Evolutionary conservation across 2,888 invertebrate genomes (phyloP).

Genomic region (Coecobrya sp.): DNA sequence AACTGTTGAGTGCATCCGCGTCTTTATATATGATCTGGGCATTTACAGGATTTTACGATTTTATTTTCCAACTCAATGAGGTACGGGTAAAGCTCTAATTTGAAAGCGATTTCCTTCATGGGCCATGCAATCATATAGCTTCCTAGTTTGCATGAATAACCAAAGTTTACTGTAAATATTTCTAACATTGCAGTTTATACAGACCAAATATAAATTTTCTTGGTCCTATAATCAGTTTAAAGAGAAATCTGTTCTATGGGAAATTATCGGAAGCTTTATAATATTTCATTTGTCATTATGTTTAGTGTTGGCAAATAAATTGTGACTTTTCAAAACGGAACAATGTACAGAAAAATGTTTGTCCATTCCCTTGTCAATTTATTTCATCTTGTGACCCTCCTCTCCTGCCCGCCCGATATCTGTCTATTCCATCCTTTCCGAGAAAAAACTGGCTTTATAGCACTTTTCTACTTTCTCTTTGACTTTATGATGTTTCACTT

Average conservation of each 20-base stretch:
- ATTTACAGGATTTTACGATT: slow-evolving; percentile 27
- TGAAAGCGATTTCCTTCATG: neutral
- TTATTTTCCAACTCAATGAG: neutral
- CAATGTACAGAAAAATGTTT: slow-evolving; percentile 2
- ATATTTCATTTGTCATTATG: slow-evolving; percentile 5
- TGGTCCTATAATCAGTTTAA: too few species aligned
- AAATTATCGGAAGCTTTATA: neutral
- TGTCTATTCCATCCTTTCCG: neutral
- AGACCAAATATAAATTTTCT: too few species aligned
- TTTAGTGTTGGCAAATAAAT: slow-evolving; percentile 33
- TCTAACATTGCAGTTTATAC: too few species aligned
- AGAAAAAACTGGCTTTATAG: neutral
- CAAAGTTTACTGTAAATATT: neutral
- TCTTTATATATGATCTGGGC: neutral
- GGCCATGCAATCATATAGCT: neutral
- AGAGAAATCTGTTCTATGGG: too few species aligned
- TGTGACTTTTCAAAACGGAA: slow-evolving; percentile 16
- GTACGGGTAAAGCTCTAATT: too few species aligned
- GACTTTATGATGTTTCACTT: slow-evolving; percentile 1
- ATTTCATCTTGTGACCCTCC: slow-evolving; percentile 35
- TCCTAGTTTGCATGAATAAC: neutral
- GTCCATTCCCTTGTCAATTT: slow-evolving; percentile 68
- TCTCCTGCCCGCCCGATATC: neutral
- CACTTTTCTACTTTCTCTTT: neutral
- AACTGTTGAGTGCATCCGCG: neutral